Evolutionary conservation across 2,888 invertebrate genomes (phyloP).

Genomic region (Drosophila parthenogenetica): DNA sequence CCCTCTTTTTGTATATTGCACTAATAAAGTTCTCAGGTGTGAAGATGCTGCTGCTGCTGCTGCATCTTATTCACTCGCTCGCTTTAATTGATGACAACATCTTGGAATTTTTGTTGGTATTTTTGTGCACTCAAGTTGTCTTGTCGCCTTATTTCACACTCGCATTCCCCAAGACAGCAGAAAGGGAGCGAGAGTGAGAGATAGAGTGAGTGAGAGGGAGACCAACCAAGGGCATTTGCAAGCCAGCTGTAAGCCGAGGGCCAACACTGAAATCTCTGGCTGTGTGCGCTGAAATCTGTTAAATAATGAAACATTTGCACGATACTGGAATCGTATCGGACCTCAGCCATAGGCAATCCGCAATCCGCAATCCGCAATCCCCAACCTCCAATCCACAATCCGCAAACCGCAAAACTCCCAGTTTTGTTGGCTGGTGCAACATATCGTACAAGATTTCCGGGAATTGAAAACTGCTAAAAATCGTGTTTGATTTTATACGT

Average conservation of each 20-base stretch:
- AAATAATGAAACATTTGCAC: conserved; percentile 82
- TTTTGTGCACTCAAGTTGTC: conserved; percentile 69
- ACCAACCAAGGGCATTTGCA: conserved; percentile 30
- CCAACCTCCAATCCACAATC: conserved; percentile 22
- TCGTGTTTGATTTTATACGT: conserved; percentile 81
- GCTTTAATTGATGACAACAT: conserved; percentile 85
- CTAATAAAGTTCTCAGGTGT: conserved; percentile 85
- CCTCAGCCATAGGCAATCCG: conserved; percentile 28
- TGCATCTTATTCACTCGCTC: conserved; percentile 45
- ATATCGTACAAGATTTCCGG: conserved; percentile 80
- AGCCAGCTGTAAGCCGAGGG: conserved; percentile 21
- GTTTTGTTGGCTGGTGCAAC: conserved; percentile 64
- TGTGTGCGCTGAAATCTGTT: conserved; percentile 69
- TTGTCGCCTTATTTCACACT: conserved; percentile 67
- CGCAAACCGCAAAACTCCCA: conserved; percentile 43
- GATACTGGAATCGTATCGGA: conserved; percentile 75
- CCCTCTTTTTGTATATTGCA: conserved; percentile 29
- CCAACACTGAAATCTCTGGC: conserved; percentile 35
- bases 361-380: conserved; percentile 33
- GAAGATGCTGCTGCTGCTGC: conserved; percentile 66
- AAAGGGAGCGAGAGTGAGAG: background rate
- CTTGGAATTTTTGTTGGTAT: conserved; percentile 84
- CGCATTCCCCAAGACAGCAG: conserved; percentile 29
- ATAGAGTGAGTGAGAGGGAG: background rate
- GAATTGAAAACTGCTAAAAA: conserved; percentile 81